Percentiles rank a stretch among this genome's conserved stretches.
phyloP scores from a whole-genome alignment of 2,888 invertebrate genomes.

The Drosophila kuntzei region DNA sequence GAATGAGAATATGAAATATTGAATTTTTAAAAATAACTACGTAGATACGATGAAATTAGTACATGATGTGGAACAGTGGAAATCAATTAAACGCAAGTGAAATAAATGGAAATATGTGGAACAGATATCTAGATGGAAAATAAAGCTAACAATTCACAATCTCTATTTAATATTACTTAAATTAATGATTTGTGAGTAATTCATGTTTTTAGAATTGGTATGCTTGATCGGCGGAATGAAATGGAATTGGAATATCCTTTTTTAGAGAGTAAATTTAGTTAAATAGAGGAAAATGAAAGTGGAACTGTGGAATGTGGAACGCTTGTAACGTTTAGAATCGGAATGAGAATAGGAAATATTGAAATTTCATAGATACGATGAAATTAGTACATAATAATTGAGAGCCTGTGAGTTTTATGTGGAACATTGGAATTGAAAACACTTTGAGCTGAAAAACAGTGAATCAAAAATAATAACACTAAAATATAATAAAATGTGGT shows the following conservation, averaged over 20 bases:
- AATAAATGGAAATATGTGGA: constrained; percentile 24
- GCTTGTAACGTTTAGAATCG: not conserved
- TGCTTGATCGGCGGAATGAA: not conserved
- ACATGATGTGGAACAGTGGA: too few relatives aligned
- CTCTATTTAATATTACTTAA: not conserved
- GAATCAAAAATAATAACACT: too few relatives aligned
- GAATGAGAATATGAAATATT: too few relatives aligned
- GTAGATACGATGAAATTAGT: too few relatives aligned
- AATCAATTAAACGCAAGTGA: constrained; percentile 8
- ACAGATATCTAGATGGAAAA: constrained; percentile 18
- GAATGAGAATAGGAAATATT: not conserved
- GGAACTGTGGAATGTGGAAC: not conserved
- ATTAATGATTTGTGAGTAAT: not conserved
- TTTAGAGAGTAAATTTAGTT: not conserved
- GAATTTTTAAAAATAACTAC: too few relatives aligned
- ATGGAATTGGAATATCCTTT: constrained; percentile 5
- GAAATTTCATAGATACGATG: not conserved
- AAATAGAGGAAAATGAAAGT: too few relatives aligned
- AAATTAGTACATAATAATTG: too few relatives aligned
- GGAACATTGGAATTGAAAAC: not conserved
- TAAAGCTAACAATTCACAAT: constrained; percentile 1
- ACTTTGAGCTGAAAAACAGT: not conserved
- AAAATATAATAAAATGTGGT: not conserved
- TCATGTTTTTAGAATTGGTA: too few relatives aligned
- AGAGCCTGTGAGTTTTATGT: too few relatives aligned